Evolutionary conservation across 2,888 invertebrate species (phyloP), one percentile per base, ranked within the genome.

Genomic region (Strigamia crassipes): DNA sequence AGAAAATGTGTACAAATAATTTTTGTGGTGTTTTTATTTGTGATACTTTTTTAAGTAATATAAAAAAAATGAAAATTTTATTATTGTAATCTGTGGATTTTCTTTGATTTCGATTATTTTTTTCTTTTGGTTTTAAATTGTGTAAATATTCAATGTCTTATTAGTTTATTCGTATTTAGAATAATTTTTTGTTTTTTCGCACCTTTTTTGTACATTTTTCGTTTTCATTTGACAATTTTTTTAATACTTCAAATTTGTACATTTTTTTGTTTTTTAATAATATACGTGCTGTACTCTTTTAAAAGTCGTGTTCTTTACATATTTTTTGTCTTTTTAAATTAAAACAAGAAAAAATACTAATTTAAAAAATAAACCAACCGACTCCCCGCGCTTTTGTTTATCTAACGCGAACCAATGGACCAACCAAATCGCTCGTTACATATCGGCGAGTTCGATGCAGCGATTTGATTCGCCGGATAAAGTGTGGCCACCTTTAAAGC

Each of bases 1-100:
- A 66, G 23, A 5, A 66, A 66, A 66, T 66, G 61, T 66, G 61
- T 66, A 66, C 61, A 66, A 66, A 66, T 66, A 66, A 21, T 66
- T 66, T 66, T 21, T 66, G 61, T 66, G 61, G 61, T 66, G 61
- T 66, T 66, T 66, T 66, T 66, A 66, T 66, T 66, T 66, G 61
- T 66, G 61, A 66, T 66, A 66, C 18, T 66, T 66, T 66, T 66
- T 66, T 66, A 66, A 66, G 61, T 66, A 66, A 66, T 23, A 66
- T 66, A 51, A 51, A 66, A 66, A 66, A 61, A 21, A 21, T 23
- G 61, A 23, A 23, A 66, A 6, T 18, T 51, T 13, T 66, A n/a
- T 12, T 23, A 66, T 21, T 66, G 61, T 66, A 66, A 66, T 5
- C 23, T 66, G 18, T 21, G 23, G 9, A 66, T 66, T 66, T 66